Conservation (phyloP, 2,888 invertebrate genomes). For the Brachyptera putata region DNA sequence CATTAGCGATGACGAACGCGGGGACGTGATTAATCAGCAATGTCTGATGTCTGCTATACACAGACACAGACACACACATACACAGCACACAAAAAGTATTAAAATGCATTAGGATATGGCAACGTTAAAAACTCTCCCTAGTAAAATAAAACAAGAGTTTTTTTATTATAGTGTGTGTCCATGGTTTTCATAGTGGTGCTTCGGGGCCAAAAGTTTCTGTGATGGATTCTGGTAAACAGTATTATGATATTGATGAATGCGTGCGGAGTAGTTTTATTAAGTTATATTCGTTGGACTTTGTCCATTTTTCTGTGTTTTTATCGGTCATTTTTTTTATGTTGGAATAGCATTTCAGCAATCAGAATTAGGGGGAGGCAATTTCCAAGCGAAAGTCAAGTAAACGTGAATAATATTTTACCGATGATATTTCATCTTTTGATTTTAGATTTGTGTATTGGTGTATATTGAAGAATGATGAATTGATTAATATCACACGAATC, state of each 20-base stretch:
- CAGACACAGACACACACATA: neutral
- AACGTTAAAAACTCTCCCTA: neutral
- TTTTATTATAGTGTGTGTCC: no score
- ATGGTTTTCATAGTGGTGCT: no score
- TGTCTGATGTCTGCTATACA: constrained; percentile 11
- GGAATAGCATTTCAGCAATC: no score
- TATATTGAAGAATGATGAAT: no score
- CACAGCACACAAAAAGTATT: neutral
- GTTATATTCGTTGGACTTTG: neutral
- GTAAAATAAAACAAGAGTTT: constrained; percentile 5
- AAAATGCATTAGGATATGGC: constrained; percentile 1
- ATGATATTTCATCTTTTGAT: no score
- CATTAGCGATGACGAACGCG: constrained; percentile 44
- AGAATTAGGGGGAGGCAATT: no score
- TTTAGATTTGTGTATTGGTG: no score
- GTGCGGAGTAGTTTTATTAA: neutral
- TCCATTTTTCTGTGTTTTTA: neutral
- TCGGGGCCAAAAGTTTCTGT: neutral
- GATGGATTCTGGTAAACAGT: constrained; percentile 9
- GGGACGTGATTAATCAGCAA: constrained; percentile 45
- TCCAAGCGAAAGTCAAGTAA: no score
- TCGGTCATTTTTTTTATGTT: no score
- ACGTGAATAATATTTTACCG: no score
- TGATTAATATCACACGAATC: no score
- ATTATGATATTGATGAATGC: constrained; percentile 5